A percentile compares a stretch with the other conserved stretches of the same genome.
Conservation (phyloP, 1,140 invertebrate genomes). For the Zaprionus kolodkinae region DNA sequence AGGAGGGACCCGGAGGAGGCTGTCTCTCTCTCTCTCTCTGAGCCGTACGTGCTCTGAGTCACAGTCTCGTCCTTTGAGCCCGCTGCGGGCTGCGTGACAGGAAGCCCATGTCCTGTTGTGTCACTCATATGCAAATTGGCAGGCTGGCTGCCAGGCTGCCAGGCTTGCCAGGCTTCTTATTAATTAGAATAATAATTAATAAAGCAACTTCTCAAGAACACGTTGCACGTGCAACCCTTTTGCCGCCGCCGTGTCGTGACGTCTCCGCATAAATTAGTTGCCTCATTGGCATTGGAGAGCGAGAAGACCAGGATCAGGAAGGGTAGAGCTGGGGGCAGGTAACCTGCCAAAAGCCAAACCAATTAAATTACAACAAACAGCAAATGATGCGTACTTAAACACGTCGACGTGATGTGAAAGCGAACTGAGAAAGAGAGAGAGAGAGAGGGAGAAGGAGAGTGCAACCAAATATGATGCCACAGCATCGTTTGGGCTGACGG, state of each 20-base stretch:
- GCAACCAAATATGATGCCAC: conserved; percentile 66
- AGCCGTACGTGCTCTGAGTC: conserved; percentile 52
- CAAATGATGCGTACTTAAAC: conserved; percentile 82
- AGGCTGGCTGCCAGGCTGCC: conserved; percentile 34
- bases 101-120: conserved; percentile 82
- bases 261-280: conserved; percentile 69
- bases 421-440: conserved; percentile 4
- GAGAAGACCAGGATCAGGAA: neutral
- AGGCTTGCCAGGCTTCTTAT: conserved; percentile 60
- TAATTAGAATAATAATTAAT: conserved; percentile 84
- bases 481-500: neutral
- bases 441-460: no score
- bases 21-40: conserved; percentile 29
- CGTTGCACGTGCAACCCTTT: conserved; percentile 60
- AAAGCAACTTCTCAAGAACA: conserved; percentile 69
- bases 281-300: conserved; percentile 53
- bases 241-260: conserved; percentile 21
- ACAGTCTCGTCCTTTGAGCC: conserved; percentile 47
- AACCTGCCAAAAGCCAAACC: conserved; percentile 66
- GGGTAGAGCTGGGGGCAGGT: conserved; percentile 14
- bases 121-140: conserved; percentile 83
- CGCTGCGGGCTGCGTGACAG: conserved; percentile 60
- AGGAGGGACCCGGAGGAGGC: conserved; percentile 5
- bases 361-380: conserved; percentile 78
- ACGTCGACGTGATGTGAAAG: conserved; percentile 75